Evolutionary conservation across 2,888 invertebrate species (phyloP).

Genomic region (Ferrisia virgata): DNA sequence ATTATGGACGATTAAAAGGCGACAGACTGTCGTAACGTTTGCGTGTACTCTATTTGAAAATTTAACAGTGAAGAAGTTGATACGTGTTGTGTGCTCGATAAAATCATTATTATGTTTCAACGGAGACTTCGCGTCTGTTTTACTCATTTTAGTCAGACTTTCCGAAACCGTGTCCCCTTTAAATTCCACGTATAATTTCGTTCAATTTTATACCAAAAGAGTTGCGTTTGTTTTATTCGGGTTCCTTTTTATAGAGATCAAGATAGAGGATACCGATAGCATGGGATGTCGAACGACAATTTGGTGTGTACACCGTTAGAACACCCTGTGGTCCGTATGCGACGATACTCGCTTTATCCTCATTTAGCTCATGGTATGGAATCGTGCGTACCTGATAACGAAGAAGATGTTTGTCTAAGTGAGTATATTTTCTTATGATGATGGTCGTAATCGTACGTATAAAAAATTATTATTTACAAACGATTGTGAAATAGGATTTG

Average conservation of each 20-base stretch:
- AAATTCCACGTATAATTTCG: neutral
- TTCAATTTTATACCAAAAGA: neutral
- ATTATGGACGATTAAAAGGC: conserved; percentile 17
- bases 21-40: neutral
- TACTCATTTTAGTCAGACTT: neutral
- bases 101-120: neutral
- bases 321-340: conserved; percentile 35
- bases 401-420: conserved; percentile 43
- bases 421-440: neutral
- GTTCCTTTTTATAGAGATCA: neutral
- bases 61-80: conserved; percentile 4
- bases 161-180: neutral
- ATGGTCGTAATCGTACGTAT: neutral
- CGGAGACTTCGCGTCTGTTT: neutral
- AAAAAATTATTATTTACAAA: too few relatives aligned
- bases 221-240: neutral
- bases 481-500: too few relatives aligned
- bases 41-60: conserved; percentile 5
- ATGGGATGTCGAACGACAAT: conserved; percentile 19
- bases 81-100: neutral
- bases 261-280: neutral
- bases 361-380: conserved; percentile 45
- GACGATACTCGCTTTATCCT: conserved; percentile 42
- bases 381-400: conserved; percentile 24
- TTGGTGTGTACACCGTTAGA: conserved; percentile 6